Evolutionary conservation across 2,797 vertebrate genomes (phyloP).

Genomic region (Diceros bicornis): DNA sequence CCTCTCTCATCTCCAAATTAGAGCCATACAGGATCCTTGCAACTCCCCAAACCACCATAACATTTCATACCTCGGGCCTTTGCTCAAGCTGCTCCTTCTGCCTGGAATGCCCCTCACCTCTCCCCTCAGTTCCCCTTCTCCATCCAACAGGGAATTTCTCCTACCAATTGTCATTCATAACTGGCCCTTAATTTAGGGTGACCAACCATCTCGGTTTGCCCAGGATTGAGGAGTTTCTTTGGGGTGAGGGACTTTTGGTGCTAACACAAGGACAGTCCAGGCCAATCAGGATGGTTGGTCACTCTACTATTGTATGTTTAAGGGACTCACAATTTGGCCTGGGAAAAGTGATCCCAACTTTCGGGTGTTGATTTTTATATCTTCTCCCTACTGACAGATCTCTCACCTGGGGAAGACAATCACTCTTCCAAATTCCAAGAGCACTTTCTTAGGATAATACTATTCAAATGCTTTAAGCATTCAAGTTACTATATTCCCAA

Average conservation of each 20-base stretch:
- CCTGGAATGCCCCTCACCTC: neutral
- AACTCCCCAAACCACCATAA: neutral
- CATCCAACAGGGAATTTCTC: slow-evolving; percentile 13
- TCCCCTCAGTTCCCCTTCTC: neutral
- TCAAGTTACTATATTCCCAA: slow-evolving; percentile 56
- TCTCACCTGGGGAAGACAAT: slow-evolving; percentile 4
- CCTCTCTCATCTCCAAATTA: neutral
- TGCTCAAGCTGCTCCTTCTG: neutral
- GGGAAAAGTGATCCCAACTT: neutral
- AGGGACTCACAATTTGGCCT: neutral
- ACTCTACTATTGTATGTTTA: neutral
- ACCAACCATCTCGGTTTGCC: neutral
- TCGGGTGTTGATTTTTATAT: neutral
- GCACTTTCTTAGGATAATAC: slow-evolving; percentile 26
- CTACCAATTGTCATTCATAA: slow-evolving; percentile 16
- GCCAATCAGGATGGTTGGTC: neutral
- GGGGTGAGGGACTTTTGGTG: neutral
- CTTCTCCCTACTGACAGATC: neutral
- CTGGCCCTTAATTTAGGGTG: slow-evolving; percentile 6
- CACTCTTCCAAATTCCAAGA: neutral
- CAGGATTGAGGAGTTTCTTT: slow-evolving; percentile 1
- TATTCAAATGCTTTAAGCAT: slow-evolving; percentile 44
- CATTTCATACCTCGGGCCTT: neutral
- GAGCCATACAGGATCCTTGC: neutral
- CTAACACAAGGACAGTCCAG: neutral